phyloP scores from a whole-genome alignment of 2,797 vertebrate genomes.

The Loris lydekkerianus region DNA sequence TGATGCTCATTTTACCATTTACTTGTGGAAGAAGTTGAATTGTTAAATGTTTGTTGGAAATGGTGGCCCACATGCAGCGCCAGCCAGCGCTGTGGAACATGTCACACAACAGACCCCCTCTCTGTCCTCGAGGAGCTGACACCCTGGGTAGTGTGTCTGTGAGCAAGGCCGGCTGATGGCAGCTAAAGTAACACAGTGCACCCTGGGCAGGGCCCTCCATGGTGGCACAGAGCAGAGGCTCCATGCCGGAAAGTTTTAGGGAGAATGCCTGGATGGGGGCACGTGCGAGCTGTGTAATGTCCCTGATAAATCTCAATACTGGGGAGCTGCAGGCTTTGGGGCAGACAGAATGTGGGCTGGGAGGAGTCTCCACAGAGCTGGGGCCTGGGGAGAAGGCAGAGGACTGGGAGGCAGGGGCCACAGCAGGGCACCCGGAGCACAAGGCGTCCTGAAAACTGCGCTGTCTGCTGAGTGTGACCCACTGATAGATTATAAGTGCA shows the following conservation, averaged over 20 bases:
- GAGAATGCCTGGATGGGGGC: not conserved
- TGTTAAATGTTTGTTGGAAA: not conserved
- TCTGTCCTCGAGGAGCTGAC: not conserved
- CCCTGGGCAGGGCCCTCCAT: too few species aligned
- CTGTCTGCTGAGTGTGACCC: rapidly evolving
- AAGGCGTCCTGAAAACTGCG: rapidly evolving
- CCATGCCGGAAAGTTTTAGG: not conserved
- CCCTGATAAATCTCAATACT: rapidly evolving
- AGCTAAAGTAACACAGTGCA: rapidly evolving
- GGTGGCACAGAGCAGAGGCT: too few species aligned
- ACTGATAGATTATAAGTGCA: not conserved
- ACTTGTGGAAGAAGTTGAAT: not conserved
- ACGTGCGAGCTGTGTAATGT: rapidly evolving
- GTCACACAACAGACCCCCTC: too few species aligned
- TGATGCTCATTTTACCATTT: not conserved
- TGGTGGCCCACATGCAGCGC: rapidly evolving
- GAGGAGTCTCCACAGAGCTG: not conserved
- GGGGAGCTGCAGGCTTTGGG: not conserved
- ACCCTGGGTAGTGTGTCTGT: not conserved
- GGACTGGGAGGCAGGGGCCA: too few species aligned
- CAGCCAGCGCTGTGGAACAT: too few species aligned
- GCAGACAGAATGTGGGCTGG: not conserved
- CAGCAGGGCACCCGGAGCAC: rapidly evolving
- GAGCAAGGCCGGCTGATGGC: rapidly evolving
- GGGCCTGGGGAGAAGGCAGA: not conserved